Base-by-base conservation (phyloP, 1,140 invertebrate species). In the Heliconius hewitsoni region DNA sequence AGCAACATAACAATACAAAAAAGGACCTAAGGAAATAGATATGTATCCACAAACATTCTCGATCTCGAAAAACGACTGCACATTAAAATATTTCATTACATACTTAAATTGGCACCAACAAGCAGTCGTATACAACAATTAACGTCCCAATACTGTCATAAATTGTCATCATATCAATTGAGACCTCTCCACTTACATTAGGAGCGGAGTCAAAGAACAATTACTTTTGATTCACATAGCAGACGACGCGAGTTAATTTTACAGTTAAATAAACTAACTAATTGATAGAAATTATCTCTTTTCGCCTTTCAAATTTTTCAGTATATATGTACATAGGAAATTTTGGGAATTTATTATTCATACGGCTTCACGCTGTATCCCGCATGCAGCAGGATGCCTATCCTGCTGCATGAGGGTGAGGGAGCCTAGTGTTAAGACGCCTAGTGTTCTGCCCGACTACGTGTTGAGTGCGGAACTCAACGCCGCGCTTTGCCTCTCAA, bases 81-180 rank as follows among this genome's bases (percentile, higher is more conserved):
- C 27, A 30, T 18, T 52, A 30, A 30, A 66, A 66, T 23, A 66
- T 30, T 13, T n/a, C 27, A 66, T 27, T 4, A 27, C 5, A 16
- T 30, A 66, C 27, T 4, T 66, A 30, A 66, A 66, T 66, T 66
- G 60, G 60, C 27, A 66, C 23, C 60, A 66, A 66, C 60, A 18
- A 66, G 60, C 23, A 8, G 18, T 66, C 23, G 60, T 30, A 66
- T 6, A 11, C 3, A 66, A 30, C 60, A 66, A 66, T 66, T 66
- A 66, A 16, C 60, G 60, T 66, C 60, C 27, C 23, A 16, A 66
- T 66, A 66, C 60, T 30, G 23, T 30, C 60, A 66, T 66, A 66
- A 66, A 66, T 66, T 66, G 60, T 66, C 60, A 66, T 66, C 60
- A 66, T 66, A 66, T 66, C 60, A 66, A 66, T 66, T 66, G 60